A percentile compares a stretch with the other conserved stretches of the same genome.
Evolutionary conservation across 2,888 invertebrate species (phyloP).

Genomic region (Eupithecia insigniata): DNA sequence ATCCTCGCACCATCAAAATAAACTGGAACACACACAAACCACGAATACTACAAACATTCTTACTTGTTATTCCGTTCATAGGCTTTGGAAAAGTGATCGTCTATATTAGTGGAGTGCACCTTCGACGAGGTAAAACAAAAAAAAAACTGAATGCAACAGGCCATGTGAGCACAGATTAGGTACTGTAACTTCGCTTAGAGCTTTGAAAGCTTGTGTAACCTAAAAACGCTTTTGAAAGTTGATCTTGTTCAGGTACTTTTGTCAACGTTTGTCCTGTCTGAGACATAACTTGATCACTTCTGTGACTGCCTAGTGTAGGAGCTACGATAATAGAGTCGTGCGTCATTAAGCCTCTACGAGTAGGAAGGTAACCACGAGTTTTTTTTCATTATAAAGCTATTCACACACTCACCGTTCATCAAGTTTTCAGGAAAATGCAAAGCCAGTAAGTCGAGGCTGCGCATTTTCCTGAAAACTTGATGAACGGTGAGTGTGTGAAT

Average conservation of each 20-base stretch:
- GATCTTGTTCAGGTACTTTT: not conserved
- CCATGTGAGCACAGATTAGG: too few species aligned
- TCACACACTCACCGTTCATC: not conserved
- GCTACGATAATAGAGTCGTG: not conserved
- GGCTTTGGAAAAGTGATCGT: not conserved
- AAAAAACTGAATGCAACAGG: not conserved
- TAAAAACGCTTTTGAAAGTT: too few species aligned
- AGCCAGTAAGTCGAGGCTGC: too few species aligned
- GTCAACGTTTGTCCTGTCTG: not conserved
- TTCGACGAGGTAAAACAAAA: not conserved
- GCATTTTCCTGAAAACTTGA: not conserved
- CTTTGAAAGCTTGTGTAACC: too few species aligned
- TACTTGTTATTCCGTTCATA: not conserved
- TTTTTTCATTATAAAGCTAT: not conserved
- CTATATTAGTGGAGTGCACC: not conserved
- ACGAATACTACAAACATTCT: slow-evolving; percentile 23
- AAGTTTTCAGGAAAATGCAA: too few species aligned
- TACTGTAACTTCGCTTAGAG: not conserved
- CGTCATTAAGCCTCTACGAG: not conserved
- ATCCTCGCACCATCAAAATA: slow-evolving; percentile 73
- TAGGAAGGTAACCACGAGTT: not conserved
- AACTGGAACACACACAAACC: slow-evolving; percentile 70
- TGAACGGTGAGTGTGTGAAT: not conserved
- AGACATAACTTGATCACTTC: not conserved
- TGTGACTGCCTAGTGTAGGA: not conserved